These are phyloP conservation scores for Myotis myotis DNA, from an alignment of 2,797 vertebrate species.

Conservation along the genomic window DNA sequence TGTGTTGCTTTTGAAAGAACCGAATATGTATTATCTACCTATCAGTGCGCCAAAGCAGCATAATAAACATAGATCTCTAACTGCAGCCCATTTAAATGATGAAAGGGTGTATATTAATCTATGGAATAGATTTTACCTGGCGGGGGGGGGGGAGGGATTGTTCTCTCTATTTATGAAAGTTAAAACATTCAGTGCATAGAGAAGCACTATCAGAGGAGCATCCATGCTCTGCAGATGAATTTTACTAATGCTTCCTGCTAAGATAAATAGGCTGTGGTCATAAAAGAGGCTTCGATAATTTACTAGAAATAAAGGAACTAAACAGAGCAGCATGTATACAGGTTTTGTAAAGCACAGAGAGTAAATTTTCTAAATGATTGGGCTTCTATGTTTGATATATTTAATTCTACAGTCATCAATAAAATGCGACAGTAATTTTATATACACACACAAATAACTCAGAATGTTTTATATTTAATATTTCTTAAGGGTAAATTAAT, in stretches of 20 bases:
- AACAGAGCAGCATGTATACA: slow-evolving; percentile 41
- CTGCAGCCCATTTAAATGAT: slow-evolving; percentile 69
- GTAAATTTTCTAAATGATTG: slow-evolving; percentile 36
- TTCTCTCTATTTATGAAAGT: slow-evolving; percentile 65
- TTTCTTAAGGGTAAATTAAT: not conserved
- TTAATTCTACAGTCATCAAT: slow-evolving; percentile 29
- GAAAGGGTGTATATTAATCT: slow-evolving; percentile 66
- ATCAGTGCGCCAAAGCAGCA: slow-evolving; percentile 37
- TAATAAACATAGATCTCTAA: slow-evolving; percentile 64
- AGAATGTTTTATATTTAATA: not conserved
- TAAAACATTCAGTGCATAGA: slow-evolving; percentile 48
- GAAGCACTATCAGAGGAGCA: slow-evolving; percentile 36
- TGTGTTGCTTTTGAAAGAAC: slow-evolving; percentile 63
- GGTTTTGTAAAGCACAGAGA: not conserved
- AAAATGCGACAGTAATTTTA: not conserved
- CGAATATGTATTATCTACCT: slow-evolving; percentile 65
- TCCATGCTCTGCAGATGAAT: not conserved
- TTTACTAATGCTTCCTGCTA: slow-evolving; percentile 44
- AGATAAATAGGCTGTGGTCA: slow-evolving; percentile 56
- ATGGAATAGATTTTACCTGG: slow-evolving; percentile 61
- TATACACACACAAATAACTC: not conserved
- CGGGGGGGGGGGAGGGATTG: not conserved
- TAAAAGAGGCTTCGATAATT: slow-evolving; percentile 50
- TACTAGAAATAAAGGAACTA: slow-evolving; percentile 33
- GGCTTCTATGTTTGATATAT: not conserved